Conservation (phyloP, 2,797 vertebrate genomes). For the Cyprinodon diabolis region DNA sequence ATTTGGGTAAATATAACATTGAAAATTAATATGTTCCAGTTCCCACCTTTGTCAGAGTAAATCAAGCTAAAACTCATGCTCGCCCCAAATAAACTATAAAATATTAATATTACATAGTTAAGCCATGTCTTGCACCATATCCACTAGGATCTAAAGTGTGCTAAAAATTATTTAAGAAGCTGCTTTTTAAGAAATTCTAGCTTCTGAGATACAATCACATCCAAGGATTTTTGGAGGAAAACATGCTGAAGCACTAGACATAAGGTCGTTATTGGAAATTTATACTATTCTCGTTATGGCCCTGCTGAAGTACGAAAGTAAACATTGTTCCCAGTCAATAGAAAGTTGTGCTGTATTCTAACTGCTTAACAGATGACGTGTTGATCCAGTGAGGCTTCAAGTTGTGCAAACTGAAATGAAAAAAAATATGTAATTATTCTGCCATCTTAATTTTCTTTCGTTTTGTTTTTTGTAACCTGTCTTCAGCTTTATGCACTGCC, state of each 20-base stretch:
- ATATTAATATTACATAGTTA: neutral
- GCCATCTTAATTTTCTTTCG: neutral
- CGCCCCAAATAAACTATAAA: neutral
- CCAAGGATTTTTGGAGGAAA: neutral
- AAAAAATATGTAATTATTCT: neutral
- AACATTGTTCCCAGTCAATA: neutral
- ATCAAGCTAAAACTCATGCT: neutral
- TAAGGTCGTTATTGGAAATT: neutral
- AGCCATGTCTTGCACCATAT: neutral
- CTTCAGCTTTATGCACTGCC: neutral
- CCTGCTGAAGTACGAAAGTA: neutral
- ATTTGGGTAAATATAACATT: neutral
- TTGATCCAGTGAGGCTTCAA: neutral
- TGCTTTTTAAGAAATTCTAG: neutral
- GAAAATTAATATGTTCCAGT: neutral
- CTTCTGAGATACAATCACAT: neutral
- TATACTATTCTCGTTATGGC: neutral
- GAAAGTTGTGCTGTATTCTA: neutral
- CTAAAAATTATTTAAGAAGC: no score
- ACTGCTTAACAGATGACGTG: neutral
- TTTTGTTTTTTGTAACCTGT: neutral
- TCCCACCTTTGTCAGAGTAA: neutral
- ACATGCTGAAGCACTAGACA: neutral
- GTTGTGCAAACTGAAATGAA: neutral
- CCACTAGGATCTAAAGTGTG: neutral